Evolutionary conservation across 2,113 vertebrate genomes (phyloP).

Genomic region (Melanotaenia duboulayi): DNA sequence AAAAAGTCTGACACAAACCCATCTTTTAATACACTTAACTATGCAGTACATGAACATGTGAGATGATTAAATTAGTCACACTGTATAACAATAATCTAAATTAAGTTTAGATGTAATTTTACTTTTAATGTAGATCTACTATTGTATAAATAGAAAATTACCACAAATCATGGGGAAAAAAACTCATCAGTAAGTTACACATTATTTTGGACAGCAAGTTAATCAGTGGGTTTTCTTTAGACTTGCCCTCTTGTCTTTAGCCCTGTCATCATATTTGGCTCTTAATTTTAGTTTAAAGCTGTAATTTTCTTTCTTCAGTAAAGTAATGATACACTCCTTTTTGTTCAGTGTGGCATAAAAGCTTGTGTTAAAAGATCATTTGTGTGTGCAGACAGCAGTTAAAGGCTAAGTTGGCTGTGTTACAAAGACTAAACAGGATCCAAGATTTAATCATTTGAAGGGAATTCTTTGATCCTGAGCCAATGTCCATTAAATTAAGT

Average conservation of each 20-base stretch:
- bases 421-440: constrained; percentile 17
- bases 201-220: too few relatives aligned
- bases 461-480: constrained; percentile 8
- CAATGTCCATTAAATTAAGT: constrained; percentile 6
- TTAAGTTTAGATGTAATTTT: too few relatives aligned
- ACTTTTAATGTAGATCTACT: too few relatives aligned
- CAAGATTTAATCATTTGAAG: constrained; percentile 22
- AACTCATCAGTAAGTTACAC: too few relatives aligned
- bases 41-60: not conserved
- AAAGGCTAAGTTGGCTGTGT: constrained; percentile 30
- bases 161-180: too few relatives aligned
- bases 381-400: constrained; percentile 7
- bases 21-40: not conserved
- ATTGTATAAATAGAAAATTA: too few relatives aligned
- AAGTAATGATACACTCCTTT: not conserved
- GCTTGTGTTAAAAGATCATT: constrained; percentile 3
- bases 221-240: too few relatives aligned
- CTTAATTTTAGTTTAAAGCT: not conserved
- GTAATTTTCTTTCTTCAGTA: not conserved
- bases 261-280: too few relatives aligned
- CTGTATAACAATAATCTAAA: too few relatives aligned
- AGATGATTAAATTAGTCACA: too few relatives aligned
- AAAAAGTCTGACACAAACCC: not conserved
- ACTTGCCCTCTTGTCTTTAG: too few relatives aligned
- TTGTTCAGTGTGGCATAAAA: not conserved